Evolutionary conservation across 2,113 vertebrate species (phyloP).

Genomic region (Meles meles): DNA sequence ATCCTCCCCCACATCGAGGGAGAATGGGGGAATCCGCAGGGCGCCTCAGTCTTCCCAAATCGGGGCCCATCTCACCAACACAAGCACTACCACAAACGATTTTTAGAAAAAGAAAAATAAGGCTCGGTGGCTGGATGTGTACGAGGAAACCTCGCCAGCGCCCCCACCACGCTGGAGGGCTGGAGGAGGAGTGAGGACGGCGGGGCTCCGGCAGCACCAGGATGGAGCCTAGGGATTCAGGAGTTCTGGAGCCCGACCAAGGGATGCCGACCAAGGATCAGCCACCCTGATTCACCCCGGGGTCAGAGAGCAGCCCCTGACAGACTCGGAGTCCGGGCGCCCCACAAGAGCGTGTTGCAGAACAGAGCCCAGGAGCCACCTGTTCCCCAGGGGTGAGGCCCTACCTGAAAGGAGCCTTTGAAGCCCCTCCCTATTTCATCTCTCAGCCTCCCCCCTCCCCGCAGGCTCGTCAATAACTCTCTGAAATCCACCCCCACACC

Average conservation of each 20-base stretch:
- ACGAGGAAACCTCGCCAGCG: slow-evolving; percentile 49
- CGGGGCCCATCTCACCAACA: slow-evolving; percentile 36
- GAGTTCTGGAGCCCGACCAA: neutral
- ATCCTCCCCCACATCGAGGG: neutral
- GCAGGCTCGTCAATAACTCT: neutral
- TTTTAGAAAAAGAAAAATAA: slow-evolving; percentile 26
- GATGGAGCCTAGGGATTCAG: neutral
- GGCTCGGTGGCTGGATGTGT: slow-evolving; percentile 20
- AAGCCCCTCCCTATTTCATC: neutral
- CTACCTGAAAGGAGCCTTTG: neutral
- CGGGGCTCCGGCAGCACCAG: neutral
- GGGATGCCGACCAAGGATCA: neutral
- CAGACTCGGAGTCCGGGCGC: neutral
- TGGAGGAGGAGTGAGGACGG: neutral
- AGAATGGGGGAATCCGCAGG: neutral
- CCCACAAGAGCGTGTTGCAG: neutral
- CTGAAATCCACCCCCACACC: neutral
- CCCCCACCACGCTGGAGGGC: slow-evolving; percentile 14
- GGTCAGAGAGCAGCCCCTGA: neutral
- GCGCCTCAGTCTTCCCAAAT: slow-evolving; percentile 18
- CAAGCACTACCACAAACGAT: slow-evolving; percentile 19
- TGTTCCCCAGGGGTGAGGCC: slow-evolving; percentile 26
- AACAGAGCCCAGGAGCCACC: slow-evolving; percentile 9
- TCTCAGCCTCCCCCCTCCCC: neutral
- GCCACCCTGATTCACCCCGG: neutral